Percentiles rank a stretch among this genome's conserved stretches.
These are phyloP conservation scores for Zoroaster sp. DNA, from an alignment of 53 echinoderm and acorn worm species.

Conservation along the genomic window DNA sequence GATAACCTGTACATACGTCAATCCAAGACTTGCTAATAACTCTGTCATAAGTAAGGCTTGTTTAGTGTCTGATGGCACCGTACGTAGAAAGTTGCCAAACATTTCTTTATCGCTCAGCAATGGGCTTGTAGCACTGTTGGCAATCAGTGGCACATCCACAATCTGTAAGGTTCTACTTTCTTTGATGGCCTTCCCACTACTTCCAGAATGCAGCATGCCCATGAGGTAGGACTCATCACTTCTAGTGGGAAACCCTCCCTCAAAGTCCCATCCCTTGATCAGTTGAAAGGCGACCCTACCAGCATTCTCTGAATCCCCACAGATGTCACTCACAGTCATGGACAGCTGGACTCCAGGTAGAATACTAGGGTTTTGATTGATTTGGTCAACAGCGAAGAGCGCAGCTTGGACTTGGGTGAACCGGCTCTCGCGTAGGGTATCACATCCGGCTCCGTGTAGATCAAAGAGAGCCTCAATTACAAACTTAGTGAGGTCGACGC, in stretches of 20 bases:
- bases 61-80: slow-evolving; percentile 47
- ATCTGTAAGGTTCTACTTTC: not conserved
- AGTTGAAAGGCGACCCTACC: not conserved
- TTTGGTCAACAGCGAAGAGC: slow-evolving; percentile 63
- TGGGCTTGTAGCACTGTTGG: slow-evolving; percentile 45
- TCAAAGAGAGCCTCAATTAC: slow-evolving; percentile 29
- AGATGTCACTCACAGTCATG: slow-evolving; percentile 72
- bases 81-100: slow-evolving; percentile 53
- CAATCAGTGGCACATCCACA: slow-evolving; percentile 41
- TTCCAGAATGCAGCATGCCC: slow-evolving; percentile 28
- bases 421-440: slow-evolving; percentile 29
- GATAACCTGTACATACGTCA: slow-evolving; percentile 62
- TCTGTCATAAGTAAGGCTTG: slow-evolving; percentile 62
- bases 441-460: not conserved
- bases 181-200: slow-evolving; percentile 13
- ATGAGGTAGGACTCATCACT: not conserved
- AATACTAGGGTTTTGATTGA: slow-evolving; percentile 50
- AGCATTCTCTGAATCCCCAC: slow-evolving; percentile 51
- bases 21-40: slow-evolving; percentile 26
- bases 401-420: slow-evolving; percentile 71
- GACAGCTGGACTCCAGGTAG: slow-evolving; percentile 65
- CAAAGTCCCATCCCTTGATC: not conserved
- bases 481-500: not conserved
- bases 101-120: slow-evolving; percentile 45
- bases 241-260: not conserved